Evolutionary conservation across 2,888 invertebrate genomes (phyloP), one percentile per base, ranked within the genome.

Genomic region (Chrysodeixis includens): DNA sequence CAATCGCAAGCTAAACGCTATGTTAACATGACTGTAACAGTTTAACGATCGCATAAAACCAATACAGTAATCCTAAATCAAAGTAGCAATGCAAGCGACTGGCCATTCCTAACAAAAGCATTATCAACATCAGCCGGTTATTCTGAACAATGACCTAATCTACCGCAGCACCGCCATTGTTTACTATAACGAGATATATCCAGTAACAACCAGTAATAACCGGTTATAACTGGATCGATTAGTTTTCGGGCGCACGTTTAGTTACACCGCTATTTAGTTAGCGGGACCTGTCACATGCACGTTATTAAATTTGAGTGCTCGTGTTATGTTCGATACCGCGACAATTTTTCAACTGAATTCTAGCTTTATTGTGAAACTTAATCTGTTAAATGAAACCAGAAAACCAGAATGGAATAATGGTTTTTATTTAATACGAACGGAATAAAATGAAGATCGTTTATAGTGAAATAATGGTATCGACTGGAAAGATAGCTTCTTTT

Each of bases 131-230:
- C 65, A 61, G 49, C 65, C 62, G 64, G 72, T 64, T 70, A 78
- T 75, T 70, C 62, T 61, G 68, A 68, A 78, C 78, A 78, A 78
- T 69, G 61, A 62, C 60, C 70, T 76, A 76, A 78, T 78, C 66
- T 58, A 51, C 53, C 64, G 64, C 26, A 44, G 18, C 52, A 30
- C 59, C 9, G 30, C 53, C 22, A 71, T 71, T 78, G 76, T 73
- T 78, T 56, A 69, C 66, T 69, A 64, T 70, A 69, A 69, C 70
- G 49, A 57, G 62, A 64, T 61, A 67, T 55, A 66, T 56, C 56
- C 32, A 62, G 71, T 55, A 66, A 56, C 56, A 64, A 64, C 61
- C 7, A 22, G 64, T 51, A 59, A 53, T 59, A 73, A 51, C 74
- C 10, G n/a, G 61, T 22, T 62, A 46, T 60, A 69, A 60, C 56